phyloP scores from a whole-genome alignment of 2,797 vertebrate genomes.

The Eremophila alpestris region DNA sequence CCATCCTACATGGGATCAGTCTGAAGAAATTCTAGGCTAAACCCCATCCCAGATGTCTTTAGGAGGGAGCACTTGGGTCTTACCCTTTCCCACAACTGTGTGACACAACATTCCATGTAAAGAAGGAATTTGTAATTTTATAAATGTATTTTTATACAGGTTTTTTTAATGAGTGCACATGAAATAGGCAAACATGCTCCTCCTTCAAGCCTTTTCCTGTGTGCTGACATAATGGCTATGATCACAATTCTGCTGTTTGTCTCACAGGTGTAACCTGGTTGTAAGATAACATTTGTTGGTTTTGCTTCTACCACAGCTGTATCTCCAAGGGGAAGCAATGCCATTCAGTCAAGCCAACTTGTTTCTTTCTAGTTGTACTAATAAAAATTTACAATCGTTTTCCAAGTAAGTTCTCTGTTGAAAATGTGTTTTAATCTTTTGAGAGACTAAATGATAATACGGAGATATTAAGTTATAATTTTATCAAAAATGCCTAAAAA shows the following conservation, averaged over 20 bases:
- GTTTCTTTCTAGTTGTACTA: conserved; percentile 18
- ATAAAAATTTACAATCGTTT: conserved; percentile 53
- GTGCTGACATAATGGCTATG: not conserved
- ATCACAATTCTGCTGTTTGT: not conserved
- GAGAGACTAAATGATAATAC: not conserved
- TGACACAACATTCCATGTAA: conserved; percentile 80
- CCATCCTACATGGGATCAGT: too few species aligned
- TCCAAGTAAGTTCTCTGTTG: conserved; percentile 23
- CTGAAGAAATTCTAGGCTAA: not conserved
- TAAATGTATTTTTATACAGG: conserved; percentile 88
- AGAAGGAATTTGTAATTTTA: conserved; percentile 80
- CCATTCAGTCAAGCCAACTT: not conserved
- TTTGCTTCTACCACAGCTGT: not conserved
- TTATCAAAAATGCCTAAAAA: not conserved
- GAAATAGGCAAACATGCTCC: not conserved
- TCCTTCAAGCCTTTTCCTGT: not conserved
- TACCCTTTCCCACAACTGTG: not conserved
- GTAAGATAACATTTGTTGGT: not conserved
- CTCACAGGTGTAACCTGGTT: not conserved
- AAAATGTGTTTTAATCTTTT: not conserved
- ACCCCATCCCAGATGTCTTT: not conserved
- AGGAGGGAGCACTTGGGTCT: not conserved
- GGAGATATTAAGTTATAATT: not conserved
- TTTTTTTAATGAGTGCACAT: conserved; percentile 75
- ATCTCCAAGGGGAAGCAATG: not conserved